Conservation (phyloP, 2,888 invertebrate genomes). For the Choreutis nemorana region DNA sequence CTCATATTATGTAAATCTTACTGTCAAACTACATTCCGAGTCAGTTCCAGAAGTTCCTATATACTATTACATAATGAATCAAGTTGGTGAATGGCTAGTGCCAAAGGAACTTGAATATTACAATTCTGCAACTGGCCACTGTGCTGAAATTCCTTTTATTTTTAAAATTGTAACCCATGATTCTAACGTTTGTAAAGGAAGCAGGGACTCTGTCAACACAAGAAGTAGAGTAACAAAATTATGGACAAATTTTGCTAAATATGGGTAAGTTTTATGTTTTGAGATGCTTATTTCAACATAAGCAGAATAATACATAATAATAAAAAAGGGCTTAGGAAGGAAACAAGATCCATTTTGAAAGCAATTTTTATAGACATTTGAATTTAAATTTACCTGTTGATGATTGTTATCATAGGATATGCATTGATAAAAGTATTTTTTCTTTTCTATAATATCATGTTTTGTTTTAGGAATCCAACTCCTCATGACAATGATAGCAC, state of each 20-base stretch:
- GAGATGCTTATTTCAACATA: no score
- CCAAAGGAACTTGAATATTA: conserved; percentile 27
- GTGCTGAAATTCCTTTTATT: conserved; percentile 43
- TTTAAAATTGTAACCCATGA: conserved; percentile 30
- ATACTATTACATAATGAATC: conserved; percentile 46
- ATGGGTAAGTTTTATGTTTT: conserved; percentile 30
- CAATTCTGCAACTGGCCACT: conserved; percentile 40
- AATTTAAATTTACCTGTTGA: no score
- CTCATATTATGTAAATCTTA: conserved; percentile 44
- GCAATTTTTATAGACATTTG: no score
- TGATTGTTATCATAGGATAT: no score
- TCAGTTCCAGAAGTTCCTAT: conserved; percentile 34
- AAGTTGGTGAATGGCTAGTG: conserved; percentile 40
- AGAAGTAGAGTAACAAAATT: conserved; percentile 41
- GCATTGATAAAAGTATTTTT: no score
- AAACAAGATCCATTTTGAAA: no score
- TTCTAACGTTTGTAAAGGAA: conserved; percentile 27
- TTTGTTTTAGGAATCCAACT: conserved; percentile 46
- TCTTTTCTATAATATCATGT: no score
- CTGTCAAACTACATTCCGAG: conserved; percentile 37
- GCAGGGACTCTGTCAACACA: conserved; percentile 36
- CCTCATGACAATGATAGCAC: conserved; percentile 40
- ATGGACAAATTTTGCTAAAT: conserved; percentile 63
- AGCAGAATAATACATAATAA: no score
- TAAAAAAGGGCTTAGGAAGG: no score